Conservation (phyloP, 2,797 vertebrate genomes). For the Gallinago stenura region DNA sequence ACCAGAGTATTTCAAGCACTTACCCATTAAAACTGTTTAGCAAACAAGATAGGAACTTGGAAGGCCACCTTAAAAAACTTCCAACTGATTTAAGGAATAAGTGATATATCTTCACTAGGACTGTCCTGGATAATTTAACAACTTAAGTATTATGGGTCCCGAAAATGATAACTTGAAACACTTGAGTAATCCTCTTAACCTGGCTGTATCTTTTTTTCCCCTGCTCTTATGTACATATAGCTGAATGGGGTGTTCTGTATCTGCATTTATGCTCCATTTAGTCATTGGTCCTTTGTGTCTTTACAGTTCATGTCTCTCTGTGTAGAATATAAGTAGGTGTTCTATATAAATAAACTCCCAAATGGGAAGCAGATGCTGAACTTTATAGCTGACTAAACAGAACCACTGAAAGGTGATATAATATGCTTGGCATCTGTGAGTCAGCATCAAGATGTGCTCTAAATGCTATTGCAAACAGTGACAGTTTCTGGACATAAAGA, state of each 20-base stretch:
- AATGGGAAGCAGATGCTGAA: constrained; percentile 11
- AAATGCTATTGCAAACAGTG: background rate
- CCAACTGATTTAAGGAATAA: background rate
- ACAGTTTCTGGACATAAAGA: constrained; percentile 28
- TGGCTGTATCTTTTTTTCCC: background rate
- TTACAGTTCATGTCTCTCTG: background rate
- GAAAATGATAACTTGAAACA: background rate
- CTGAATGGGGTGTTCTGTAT: background rate
- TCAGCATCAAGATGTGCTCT: constrained; percentile 38
- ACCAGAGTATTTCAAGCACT: background rate
- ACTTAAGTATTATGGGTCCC: background rate
- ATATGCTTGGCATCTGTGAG: constrained; percentile 6
- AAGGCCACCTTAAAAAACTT: background rate
- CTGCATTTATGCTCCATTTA: background rate
- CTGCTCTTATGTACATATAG: background rate
- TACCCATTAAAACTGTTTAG: background rate
- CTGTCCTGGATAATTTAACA: background rate
- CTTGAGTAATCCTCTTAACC: background rate
- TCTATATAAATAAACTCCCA: background rate
- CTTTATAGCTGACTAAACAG: constrained; percentile 46
- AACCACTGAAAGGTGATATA: constrained; percentile 7
- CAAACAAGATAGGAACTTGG: background rate
- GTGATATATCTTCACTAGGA: background rate
- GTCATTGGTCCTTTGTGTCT: background rate
- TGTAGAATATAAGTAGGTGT: background rate